Conservation (phyloP, 2,888 invertebrate species). For the Antheraea assamensis region DNA sequence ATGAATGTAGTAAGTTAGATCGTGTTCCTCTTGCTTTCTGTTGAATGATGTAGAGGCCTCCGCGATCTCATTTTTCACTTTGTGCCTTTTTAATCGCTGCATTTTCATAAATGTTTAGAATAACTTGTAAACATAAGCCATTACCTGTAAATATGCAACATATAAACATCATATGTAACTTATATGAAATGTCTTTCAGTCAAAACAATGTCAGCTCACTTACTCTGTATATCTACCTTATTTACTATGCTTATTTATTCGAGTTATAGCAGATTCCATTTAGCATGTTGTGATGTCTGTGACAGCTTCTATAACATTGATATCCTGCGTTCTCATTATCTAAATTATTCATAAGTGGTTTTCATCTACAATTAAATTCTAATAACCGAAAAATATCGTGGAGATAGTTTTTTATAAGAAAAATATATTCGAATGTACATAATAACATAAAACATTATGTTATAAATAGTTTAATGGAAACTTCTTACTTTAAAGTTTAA, state of each 20-base stretch:
- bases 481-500: not conserved
- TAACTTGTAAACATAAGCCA: not conserved
- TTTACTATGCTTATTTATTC: slow-evolving; percentile 2
- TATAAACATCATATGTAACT: not conserved
- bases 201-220: not conserved
- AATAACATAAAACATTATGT: not conserved
- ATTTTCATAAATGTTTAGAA: slow-evolving; percentile 22
- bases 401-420: not conserved
- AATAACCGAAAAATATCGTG: not conserved
- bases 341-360: not conserved
- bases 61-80: slow-evolving; percentile 59
- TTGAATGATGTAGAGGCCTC: slow-evolving; percentile 48
- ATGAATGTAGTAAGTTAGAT: slow-evolving; percentile 81
- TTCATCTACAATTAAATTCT: not conserved
- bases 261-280: not conserved
- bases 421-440: not conserved
- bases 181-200: not conserved
- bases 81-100: slow-evolving; percentile 44
- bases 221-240: not conserved
- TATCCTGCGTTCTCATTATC: slow-evolving; percentile 4
- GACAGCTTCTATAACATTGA: not conserved
- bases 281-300: not conserved
- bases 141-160: not conserved
- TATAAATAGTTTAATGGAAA: not conserved
- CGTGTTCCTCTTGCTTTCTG: slow-evolving; percentile 62